These are phyloP conservation scores for Sinella curviseta DNA, from an alignment of 1,140 invertebrate genomes.

Conservation along the genomic window DNA sequence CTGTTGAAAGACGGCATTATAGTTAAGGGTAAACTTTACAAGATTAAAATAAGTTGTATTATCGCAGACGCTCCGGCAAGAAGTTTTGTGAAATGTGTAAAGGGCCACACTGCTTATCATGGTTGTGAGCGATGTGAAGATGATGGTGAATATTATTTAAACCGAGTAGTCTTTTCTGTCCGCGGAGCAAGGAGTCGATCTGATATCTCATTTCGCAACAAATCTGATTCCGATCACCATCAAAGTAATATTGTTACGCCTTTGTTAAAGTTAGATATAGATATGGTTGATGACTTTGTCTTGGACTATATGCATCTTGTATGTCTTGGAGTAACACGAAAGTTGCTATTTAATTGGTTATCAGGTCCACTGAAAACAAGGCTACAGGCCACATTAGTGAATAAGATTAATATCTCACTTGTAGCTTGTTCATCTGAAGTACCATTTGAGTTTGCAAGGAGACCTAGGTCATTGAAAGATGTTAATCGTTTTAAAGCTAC, in stretches of 20 bases:
- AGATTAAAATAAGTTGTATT: not conserved
- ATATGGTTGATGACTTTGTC: not conserved
- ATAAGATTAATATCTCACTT: not conserved
- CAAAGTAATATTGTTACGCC: slow-evolving; percentile 25
- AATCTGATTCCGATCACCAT: slow-evolving; percentile 29
- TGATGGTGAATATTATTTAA: slow-evolving; percentile 8
- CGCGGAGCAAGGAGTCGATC: not conserved
- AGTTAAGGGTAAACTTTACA: not conserved
- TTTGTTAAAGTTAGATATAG: slow-evolving; percentile 12
- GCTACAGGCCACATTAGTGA: not conserved
- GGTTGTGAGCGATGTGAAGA: slow-evolving; percentile 18
- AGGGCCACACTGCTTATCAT: slow-evolving; percentile 19
- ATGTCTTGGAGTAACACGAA: too few species aligned
- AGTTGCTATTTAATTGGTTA: not conserved
- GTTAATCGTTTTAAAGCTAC: slow-evolving; percentile 11
- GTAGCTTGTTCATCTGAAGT: not conserved
- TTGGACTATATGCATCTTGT: slow-evolving; percentile 8
- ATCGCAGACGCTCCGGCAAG: slow-evolving; percentile 19
- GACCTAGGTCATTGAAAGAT: not conserved
- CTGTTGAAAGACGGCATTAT: not conserved
- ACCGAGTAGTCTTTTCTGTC: not conserved
- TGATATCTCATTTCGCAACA: slow-evolving; percentile 18
- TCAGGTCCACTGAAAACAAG: not conserved
- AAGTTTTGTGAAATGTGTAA: too few species aligned
- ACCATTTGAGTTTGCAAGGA: not conserved